phyloP scores from a whole-genome alignment of 2,888 invertebrate species.

The Xestia xanthographa region DNA sequence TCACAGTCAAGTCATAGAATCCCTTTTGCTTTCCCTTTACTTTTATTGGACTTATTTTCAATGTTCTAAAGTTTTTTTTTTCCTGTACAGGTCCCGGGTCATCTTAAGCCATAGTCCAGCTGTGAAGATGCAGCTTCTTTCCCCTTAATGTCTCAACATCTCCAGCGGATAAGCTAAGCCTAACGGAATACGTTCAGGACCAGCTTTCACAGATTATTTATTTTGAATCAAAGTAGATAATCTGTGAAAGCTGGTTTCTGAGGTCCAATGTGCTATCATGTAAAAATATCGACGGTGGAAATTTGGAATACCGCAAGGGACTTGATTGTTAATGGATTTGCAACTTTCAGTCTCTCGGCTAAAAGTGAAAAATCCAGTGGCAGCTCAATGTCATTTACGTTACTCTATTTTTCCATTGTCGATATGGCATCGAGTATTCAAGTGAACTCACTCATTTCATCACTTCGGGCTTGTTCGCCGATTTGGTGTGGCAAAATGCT shows the following conservation, averaged over 20 bases:
- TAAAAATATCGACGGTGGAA: neutral
- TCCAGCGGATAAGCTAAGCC: neutral
- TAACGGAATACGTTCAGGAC: neutral
- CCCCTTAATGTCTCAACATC: neutral
- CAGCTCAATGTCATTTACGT: neutral
- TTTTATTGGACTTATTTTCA: neutral
- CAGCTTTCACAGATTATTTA: conserved; percentile 52
- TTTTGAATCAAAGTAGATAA: conserved; percentile 34
- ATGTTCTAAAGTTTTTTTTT: neutral
- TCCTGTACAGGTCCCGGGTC: conserved; percentile 1
- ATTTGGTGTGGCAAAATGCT: neutral
- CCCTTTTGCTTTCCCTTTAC: neutral
- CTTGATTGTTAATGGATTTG: neutral
- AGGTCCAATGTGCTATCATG: neutral
- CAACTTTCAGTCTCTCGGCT: neutral
- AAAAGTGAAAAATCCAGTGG: neutral
- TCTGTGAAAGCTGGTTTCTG: conserved; percentile 50
- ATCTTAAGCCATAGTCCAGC: neutral
- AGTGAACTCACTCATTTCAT: neutral
- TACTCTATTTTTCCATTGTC: neutral
- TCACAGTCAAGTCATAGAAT: neutral
- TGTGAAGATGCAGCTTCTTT: conserved; percentile 3
- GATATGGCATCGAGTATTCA: neutral
- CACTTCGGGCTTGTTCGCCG: neutral
- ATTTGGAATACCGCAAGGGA: neutral